Base-by-base conservation (phyloP, 1,140 invertebrate species). In the Hylaeus volcanicus region DNA sequence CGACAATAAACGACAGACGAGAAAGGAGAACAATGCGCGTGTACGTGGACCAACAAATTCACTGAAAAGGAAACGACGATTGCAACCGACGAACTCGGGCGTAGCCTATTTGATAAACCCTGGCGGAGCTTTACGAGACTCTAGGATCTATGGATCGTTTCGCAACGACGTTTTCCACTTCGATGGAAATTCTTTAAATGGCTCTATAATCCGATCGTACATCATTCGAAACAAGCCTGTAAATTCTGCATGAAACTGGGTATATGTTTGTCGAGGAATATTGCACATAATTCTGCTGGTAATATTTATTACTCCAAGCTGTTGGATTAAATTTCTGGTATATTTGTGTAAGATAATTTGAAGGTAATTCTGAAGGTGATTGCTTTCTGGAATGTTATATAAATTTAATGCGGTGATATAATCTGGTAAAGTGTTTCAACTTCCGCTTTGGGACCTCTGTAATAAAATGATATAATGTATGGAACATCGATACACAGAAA, bases 1-100 rank as follows among this genome's bases (percentile, higher is more conserved):
- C 73, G 55, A 75, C 65, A 74, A 66, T 56, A 79, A 79, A 65
- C 70, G 76, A 72, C 56, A 51, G 26, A 12, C 43, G 1, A 63
- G 39, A 72, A 65, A 26, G 58, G 51, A 48, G 77, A 79, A 79
- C 60, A 74, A 73, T 73, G 70, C 60, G 70, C 60, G 51, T 45
- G n/a, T 55, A 3, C n/a, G 15, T 14, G 75, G 37, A 56, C n/a
- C 45, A 53, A 70, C 56, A 39, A 39, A 66, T 66, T 56, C 56
- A 65, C 41, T 12, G 41, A 39, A 43, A 56, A 48, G 53, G 41
- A 61, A 58, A 51, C n/a, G 5, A 53, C 5, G 51, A 58, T 65
- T 51, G 75, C 51, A 3, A 26, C 26, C 45, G 11, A n/a, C 37
- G 15, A 53, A 9, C 37, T 26, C 39, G 5, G 45, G 8, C 66